Evolutionary conservation across 2,797 vertebrate species (phyloP).

Genomic region (Falco concolor): DNA sequence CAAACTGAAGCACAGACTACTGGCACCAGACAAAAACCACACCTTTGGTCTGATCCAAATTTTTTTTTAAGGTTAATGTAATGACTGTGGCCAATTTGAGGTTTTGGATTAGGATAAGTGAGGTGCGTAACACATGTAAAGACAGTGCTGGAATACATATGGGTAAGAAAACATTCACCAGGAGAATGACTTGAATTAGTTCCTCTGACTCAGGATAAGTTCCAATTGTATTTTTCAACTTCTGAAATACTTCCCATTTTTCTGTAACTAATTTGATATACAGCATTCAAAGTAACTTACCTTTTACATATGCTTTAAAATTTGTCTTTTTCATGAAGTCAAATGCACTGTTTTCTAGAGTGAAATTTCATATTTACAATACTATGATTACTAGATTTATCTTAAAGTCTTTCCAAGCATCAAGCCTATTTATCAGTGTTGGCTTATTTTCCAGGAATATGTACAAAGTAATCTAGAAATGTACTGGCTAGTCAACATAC

Average conservation of each 20-base stretch:
- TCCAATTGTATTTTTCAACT: not conserved
- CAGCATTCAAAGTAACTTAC: not conserved
- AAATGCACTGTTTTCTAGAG: not conserved
- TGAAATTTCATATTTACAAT: not conserved
- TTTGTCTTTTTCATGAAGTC: not conserved
- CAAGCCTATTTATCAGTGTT: slow-evolving; percentile 17
- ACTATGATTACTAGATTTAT: not conserved
- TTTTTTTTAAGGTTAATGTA: not conserved
- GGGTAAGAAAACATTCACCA: not conserved
- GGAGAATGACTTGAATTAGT: not conserved
- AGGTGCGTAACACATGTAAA: not conserved
- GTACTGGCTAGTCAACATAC: not conserved
- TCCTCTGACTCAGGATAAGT: not conserved
- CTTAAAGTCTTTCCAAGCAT: slow-evolving; percentile 15
- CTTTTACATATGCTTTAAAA: not conserved
- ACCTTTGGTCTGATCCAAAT: not conserved
- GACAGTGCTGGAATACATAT: not conserved
- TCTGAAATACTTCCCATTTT: not conserved
- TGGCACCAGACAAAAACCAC: not conserved
- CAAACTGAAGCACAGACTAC: not conserved
- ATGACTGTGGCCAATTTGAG: not conserved
- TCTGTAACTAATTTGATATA: not conserved
- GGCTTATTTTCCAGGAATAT: slow-evolving; percentile 37
- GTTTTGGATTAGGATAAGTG: not conserved
- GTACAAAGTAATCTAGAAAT: slow-evolving; percentile 29